These are phyloP conservation scores for Zeugodacus cucurbitae DNA, from an alignment of 1,140 invertebrate species.

Conservation along the genomic window DNA sequence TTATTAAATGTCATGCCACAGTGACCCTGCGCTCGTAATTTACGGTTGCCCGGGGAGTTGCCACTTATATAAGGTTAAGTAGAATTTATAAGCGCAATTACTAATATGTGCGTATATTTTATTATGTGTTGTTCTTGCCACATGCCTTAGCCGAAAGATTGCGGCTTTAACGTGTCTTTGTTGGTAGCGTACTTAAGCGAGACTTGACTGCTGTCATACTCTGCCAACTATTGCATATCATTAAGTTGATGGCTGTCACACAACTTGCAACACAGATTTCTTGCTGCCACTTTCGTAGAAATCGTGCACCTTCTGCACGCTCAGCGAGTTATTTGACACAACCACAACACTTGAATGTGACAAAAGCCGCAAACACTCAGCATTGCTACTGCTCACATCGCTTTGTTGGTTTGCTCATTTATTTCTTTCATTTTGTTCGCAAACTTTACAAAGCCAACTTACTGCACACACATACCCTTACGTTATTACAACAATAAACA, in stretches of 20 bases:
- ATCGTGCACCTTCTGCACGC: too few relatives aligned
- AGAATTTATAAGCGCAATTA: neutral
- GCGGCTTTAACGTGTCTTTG: too few relatives aligned
- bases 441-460: neutral
- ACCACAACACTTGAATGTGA: neutral
- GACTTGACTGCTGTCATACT: neutral
- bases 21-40: neutral
- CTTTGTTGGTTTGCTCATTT: neutral
- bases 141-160: neutral
- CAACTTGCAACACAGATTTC: too few relatives aligned
- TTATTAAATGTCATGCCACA: slow-evolving; percentile 5
- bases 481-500: neutral
- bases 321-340: neutral
- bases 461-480: neutral
- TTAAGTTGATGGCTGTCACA: too few relatives aligned
- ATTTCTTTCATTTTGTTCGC: neutral
- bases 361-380: neutral
- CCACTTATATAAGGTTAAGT: neutral
- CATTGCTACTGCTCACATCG: neutral
- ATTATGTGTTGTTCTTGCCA: neutral
- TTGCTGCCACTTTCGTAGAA: too few relatives aligned
- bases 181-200: too few relatives aligned
- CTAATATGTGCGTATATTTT: neutral
- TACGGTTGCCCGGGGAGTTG: neutral
- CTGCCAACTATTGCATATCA: neutral